Evolutionary conservation across 2,888 invertebrate genomes (phyloP).

Genomic region (Furcula furcula): DNA sequence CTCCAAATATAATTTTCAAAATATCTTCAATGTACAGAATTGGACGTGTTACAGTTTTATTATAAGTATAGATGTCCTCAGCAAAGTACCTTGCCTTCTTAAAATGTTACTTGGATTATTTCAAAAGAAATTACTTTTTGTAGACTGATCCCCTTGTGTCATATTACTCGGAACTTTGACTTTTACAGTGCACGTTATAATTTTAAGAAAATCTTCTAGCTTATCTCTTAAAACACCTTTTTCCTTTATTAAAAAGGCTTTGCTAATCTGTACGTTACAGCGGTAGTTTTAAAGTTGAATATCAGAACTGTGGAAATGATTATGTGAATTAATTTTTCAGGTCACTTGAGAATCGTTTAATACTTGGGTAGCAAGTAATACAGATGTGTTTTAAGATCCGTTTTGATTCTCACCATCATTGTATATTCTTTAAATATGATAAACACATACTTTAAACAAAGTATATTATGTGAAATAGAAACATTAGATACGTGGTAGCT

Average conservation of each 20-base stretch:
- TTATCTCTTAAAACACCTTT: conserved; percentile 13
- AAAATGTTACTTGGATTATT: conserved; percentile 4
- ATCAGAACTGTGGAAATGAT: background rate
- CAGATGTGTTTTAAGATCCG: too few relatives aligned
- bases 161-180: conserved; percentile 20
- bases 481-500: too few relatives aligned
- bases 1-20: too few relatives aligned
- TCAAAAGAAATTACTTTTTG: conserved; percentile 10
- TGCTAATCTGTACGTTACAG: background rate
- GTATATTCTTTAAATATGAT: too few relatives aligned
- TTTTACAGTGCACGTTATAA: conserved; percentile 20
- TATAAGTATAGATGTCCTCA: too few relatives aligned
- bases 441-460: too few relatives aligned
- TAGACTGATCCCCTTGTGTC: conserved; percentile 19
- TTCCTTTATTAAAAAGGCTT: background rate
- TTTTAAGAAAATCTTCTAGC: conserved; percentile 10
- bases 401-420: too few relatives aligned
- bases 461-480: too few relatives aligned
- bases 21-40: too few relatives aligned
- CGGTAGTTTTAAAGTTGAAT: background rate
- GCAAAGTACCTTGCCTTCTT: too few relatives aligned
- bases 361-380: background rate
- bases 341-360: background rate
- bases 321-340: background rate
- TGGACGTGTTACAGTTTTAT: too few relatives aligned